These are phyloP conservation scores for Drosophila rellima DNA, from an alignment of 2,888 invertebrate genomes.

Conservation along the genomic window DNA sequence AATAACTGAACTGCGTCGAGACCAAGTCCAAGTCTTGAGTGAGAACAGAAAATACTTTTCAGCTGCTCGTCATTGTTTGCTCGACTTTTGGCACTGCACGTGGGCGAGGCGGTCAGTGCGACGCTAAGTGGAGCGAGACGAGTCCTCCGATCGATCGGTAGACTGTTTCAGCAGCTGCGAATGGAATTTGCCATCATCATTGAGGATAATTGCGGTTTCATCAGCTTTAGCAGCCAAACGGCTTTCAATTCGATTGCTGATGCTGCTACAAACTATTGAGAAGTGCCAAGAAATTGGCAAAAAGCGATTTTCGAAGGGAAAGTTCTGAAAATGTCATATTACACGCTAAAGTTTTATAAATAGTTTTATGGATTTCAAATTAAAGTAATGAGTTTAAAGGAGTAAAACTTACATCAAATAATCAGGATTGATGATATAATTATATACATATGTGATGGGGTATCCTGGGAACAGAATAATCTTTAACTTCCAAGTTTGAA, in stretches of 20 bases:
- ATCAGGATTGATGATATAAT: too few species aligned
- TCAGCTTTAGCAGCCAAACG: conserved; percentile 33
- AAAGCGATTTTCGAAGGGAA: too few species aligned
- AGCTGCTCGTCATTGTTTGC: conserved; percentile 78
- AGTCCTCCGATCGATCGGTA: conserved; percentile 30
- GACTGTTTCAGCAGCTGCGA: conserved; percentile 61
- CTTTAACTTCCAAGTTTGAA: too few species aligned
- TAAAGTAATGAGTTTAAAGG: not conserved
- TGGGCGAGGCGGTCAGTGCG: conserved; percentile 39
- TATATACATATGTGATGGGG: too few species aligned
- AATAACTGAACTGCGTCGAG: conserved; percentile 41
- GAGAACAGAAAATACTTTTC: conserved; percentile 76
- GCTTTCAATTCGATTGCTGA: conserved; percentile 28
- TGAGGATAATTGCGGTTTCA: conserved; percentile 76
- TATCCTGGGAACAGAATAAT: too few species aligned
- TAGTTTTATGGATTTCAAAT: not conserved
- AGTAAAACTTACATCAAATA: not conserved
- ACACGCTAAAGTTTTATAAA: too few species aligned
- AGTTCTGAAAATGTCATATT: too few species aligned
- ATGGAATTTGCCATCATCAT: conserved; percentile 76
- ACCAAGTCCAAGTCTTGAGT: conserved; percentile 42
- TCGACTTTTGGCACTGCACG: conserved; percentile 62
- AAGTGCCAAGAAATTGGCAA: conserved; percentile 7
- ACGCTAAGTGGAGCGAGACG: not conserved
- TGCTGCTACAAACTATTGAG: conserved; percentile 1